Evolutionary conservation across 2,888 invertebrate genomes (phyloP).

Genomic region (Phymatocera aterrima): DNA sequence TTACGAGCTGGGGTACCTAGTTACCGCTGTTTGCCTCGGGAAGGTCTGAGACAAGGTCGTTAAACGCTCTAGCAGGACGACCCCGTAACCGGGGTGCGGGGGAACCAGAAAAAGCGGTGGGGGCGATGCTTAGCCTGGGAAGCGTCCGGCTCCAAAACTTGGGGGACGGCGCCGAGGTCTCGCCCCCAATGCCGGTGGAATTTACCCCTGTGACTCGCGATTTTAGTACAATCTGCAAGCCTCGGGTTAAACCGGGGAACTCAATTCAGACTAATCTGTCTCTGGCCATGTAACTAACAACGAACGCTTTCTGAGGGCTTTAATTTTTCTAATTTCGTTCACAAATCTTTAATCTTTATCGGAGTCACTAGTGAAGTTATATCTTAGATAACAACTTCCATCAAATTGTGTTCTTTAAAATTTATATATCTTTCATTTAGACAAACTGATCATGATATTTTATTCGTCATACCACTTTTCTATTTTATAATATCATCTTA

Average conservation of each 20-base stretch:
- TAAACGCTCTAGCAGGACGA: conserved; percentile 58
- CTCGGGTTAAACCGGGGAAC: conserved; percentile 54
- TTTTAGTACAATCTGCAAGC: conserved; percentile 64
- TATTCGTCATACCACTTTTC: too few relatives aligned
- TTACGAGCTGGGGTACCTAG: conserved; percentile 56
- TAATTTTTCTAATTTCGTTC: conserved; percentile 39
- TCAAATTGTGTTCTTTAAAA: too few relatives aligned
- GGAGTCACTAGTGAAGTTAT: background rate
- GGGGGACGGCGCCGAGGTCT: conserved; percentile 55
- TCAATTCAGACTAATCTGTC: conserved; percentile 65
- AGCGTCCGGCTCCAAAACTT: conserved; percentile 46
- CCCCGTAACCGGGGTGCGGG: conserved; percentile 55
- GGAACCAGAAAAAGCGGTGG: conserved; percentile 61
- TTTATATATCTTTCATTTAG: too few relatives aligned
- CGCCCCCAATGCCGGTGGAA: conserved; percentile 58
- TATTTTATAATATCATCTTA: too few relatives aligned
- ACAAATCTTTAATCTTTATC: background rate
- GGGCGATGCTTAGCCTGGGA: conserved; percentile 52
- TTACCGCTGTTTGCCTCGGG: conserved; percentile 57
- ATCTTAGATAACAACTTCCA: background rate
- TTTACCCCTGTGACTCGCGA: conserved; percentile 60
- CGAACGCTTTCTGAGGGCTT: conserved; percentile 59
- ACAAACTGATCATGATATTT: too few relatives aligned
- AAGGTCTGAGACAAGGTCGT: conserved; percentile 60
- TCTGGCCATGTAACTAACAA: conserved; percentile 54